Base-by-base conservation (phyloP, 1,140 invertebrate genomes). In the Brachionus paranguensis region DNA sequence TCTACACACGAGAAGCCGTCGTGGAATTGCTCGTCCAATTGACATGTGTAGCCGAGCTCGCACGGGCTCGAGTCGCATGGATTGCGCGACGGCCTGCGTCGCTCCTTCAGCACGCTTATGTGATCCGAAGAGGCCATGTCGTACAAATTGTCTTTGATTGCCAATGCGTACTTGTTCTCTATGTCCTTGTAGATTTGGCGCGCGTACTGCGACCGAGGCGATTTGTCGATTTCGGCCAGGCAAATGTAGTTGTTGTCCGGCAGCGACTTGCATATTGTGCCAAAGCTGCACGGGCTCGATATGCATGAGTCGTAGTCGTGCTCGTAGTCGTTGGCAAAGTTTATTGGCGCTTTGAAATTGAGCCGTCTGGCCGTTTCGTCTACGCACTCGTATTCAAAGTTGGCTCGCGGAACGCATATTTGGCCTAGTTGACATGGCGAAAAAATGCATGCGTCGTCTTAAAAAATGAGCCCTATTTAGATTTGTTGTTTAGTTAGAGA, bases 191-290 rank as follows among this genome's bases (percentile, higher is more conserved):
- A 47, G 43, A 76, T 27, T 76, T 76, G 72, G 17, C 45, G 53
- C 8, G 78, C 47, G 11, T 81, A 8, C 5, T 20, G 11, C 12
- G 41, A n/a, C 14, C 37, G 24, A 12, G 50, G 53, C 7, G 47
- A 60, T 17, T 60, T 17, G n/a, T 81, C 78, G 6, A 81, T 17
- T 60, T 81, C 78, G 11, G 37, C 37, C 20, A 68, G 8, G 29
- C 78, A 81, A 60, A 81, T 78, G 29, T 29, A 81, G 37, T 47
- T 60, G 27, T 81, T 27, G 33, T 41, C 55, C n/a, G 33, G 33
- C 11, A 81, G 17, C n/a, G 24, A 60, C 60, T 47, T 60, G 29
- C 78, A 81, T 60, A 81, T n/a, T n/a, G 47, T 81, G 17, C 78
- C 78, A 45, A 81, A 81, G 10, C 6, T 10, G 43, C 78, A 81